Percentiles rank a stretch among this genome's conserved stretches.
phyloP scores from a whole-genome alignment of 2,888 invertebrate species.

The Chelonus formosanus region DNA sequence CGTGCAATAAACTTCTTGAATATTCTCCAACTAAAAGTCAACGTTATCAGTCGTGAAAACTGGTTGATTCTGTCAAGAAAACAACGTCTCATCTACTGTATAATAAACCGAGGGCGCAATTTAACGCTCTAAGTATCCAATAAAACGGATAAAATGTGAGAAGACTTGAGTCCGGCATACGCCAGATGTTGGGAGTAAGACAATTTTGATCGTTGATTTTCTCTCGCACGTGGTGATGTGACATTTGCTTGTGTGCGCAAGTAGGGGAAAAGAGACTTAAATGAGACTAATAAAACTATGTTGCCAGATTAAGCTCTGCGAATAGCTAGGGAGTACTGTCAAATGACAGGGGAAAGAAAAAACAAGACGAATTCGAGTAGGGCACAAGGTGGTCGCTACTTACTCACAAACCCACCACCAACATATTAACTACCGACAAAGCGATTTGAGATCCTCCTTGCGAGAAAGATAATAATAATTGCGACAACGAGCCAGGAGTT shows the following conservation, averaged over 20 bases:
- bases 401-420: neutral
- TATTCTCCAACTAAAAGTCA: neutral
- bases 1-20: slow-evolving; percentile 29
- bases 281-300: no score
- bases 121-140: slow-evolving; percentile 6
- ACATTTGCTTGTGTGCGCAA: no score
- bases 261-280: no score
- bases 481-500: slow-evolving; percentile 25
- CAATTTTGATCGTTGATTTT: no score
- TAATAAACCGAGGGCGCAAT: slow-evolving; percentile 9
- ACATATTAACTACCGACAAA: no score
- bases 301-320: no score
- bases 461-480: slow-evolving; percentile 34
- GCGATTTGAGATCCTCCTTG: neutral
- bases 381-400: slow-evolving; percentile 40
- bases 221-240: no score
- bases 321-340: neutral
- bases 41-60: no score
- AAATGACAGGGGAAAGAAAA: slow-evolving; percentile 4
- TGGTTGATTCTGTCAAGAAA: no score
- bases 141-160: slow-evolving; percentile 26
- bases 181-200: neutral
- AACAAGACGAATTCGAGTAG: slow-evolving; percentile 5
- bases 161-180: neutral
- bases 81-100: neutral